phyloP scores from a whole-genome alignment of 1,140 invertebrate species.

The Formica selysi region DNA sequence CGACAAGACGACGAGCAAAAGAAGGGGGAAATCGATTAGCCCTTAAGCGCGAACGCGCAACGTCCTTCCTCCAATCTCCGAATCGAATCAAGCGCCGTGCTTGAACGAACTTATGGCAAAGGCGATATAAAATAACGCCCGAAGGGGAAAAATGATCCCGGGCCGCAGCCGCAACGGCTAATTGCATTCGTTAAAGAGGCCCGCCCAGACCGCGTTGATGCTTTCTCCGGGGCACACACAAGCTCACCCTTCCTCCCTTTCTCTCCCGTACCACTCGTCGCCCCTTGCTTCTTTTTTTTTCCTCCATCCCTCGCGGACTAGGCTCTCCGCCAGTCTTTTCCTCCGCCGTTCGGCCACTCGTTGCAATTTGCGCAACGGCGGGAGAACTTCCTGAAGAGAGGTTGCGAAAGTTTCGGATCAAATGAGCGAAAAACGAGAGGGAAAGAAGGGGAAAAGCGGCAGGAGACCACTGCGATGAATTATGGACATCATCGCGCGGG shows the following conservation, averaged over 20 bases:
- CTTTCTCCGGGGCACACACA: conserved; percentile 8
- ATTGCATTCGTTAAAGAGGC: conserved; percentile 62
- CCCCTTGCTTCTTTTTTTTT: conserved; percentile 17
- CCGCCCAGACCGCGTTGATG: conserved; percentile 42
- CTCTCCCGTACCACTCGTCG: conserved; percentile 1
- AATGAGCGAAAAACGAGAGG: conserved; percentile 51
- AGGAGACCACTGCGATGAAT: conserved; percentile 21
- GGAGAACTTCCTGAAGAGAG: conserved; percentile 54
- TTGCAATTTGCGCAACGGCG: conserved; percentile 53
- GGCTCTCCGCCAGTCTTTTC: conserved; percentile 20
- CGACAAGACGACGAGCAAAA: conserved; percentile 21
- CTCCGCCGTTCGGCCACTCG: conserved; percentile 25
- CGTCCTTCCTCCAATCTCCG: conserved; percentile 54
- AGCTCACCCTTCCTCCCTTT: not conserved
- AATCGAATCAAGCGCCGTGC: conserved; percentile 56
- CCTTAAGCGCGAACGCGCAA: conserved; percentile 21
- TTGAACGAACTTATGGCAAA: conserved; percentile 49
- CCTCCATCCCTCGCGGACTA: not conserved
- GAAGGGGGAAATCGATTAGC: conserved; percentile 50
- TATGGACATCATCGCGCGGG: conserved; percentile 11
- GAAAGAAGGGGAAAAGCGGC: not conserved
- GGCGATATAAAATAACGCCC: conserved; percentile 60
- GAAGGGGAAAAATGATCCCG: conserved; percentile 57
- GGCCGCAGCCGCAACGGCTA: conserved; percentile 43
- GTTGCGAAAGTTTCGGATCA: conserved; percentile 57